Conservation (phyloP, 2,888 invertebrate genomes). For the Chelonus formosanus region DNA sequence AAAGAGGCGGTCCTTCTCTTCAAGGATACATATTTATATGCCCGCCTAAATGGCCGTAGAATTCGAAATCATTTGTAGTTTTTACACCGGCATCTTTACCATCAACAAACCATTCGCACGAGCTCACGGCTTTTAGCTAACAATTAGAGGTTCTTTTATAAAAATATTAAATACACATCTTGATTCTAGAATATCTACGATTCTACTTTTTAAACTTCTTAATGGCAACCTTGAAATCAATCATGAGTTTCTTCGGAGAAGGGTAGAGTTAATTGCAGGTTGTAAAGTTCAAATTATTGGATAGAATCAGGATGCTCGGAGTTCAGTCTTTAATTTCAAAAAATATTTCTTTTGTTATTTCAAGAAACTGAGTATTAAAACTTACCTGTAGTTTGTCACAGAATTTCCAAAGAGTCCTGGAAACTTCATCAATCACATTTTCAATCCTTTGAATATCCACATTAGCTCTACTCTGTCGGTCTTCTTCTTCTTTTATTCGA, state of each 20-base stretch:
- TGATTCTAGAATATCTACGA: slow-evolving; percentile 1
- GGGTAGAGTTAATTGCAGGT: slow-evolving; percentile 23
- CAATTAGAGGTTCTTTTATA: slow-evolving; percentile 46
- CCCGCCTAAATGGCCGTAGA: slow-evolving; percentile 37
- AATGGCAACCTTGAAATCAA: slow-evolving; percentile 26
- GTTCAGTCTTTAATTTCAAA: slow-evolving; percentile 8
- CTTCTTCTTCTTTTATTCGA: slow-evolving; percentile 68
- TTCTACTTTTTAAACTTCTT: slow-evolving; percentile 4
- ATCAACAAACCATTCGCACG: slow-evolving; percentile 14
- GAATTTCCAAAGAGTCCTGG: slow-evolving; percentile 46
- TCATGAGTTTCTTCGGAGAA: slow-evolving; percentile 21
- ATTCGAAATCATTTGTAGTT: slow-evolving; percentile 41
- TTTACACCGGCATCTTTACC: slow-evolving; percentile 4
- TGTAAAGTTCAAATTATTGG: slow-evolving; percentile 7
- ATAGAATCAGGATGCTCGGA: slow-evolving; percentile 18
- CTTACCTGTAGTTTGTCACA: slow-evolving; percentile 54
- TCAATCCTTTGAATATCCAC: slow-evolving; percentile 55
- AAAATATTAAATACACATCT: slow-evolving; percentile 18
- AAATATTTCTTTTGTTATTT: slow-evolving; percentile 15
- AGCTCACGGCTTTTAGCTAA: slow-evolving; percentile 40
- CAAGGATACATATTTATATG: slow-evolving; percentile 21
- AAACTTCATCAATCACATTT: slow-evolving; percentile 46
- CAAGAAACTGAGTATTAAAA: background rate
- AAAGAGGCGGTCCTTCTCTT: slow-evolving; percentile 25
- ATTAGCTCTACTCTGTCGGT: slow-evolving; percentile 62